These are phyloP conservation scores for Heliopora coerulea DNA, from an alignment of 92 coral and sea anemone genomes.

Conservation along the genomic window DNA sequence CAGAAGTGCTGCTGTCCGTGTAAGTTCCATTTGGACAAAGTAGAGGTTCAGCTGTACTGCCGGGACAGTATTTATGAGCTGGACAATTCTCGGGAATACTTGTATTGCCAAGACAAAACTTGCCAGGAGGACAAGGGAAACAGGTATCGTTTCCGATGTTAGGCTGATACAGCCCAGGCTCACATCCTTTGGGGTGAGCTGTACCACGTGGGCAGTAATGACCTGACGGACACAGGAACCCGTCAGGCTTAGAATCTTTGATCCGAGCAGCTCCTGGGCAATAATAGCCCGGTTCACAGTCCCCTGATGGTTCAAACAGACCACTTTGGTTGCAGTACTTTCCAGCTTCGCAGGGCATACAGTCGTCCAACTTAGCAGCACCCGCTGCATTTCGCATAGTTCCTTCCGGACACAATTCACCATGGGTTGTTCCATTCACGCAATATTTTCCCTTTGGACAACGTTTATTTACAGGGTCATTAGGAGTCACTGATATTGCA, in stretches of 20 bases:
- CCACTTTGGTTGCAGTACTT: conserved; percentile 66
- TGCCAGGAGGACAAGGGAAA: conserved; percentile 73
- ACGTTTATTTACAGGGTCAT: conserved; percentile 58
- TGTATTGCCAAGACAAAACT: conserved; percentile 80
- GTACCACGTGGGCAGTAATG: conserved; percentile 81
- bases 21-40: conserved; percentile 92
- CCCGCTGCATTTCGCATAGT: conserved; percentile 75
- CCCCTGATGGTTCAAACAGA: conserved; percentile 62
- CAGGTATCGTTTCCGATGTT: conserved; percentile 57
- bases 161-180: conserved; percentile 86
- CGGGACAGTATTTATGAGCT: conserved; percentile 68
- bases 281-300: conserved; percentile 85
- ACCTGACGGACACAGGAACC: conserved; percentile 67
- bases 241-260: conserved; percentile 46
- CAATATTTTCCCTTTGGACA: conserved; percentile 86
- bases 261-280: conserved; percentile 74
- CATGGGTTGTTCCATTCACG: conserved; percentile 76
- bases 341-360: conserved; percentile 56
- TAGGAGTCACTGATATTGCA: conserved; percentile 61
- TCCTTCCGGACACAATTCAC: conserved; percentile 80
- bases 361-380: conserved; percentile 39
- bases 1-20: conserved; percentile 58
- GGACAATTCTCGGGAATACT: conserved; percentile 80
- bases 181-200: conserved; percentile 77
- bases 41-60: conserved; percentile 67